Evolutionary conservation across 2,888 invertebrate species (phyloP).

Genomic region (Tiphia femorata): DNA sequence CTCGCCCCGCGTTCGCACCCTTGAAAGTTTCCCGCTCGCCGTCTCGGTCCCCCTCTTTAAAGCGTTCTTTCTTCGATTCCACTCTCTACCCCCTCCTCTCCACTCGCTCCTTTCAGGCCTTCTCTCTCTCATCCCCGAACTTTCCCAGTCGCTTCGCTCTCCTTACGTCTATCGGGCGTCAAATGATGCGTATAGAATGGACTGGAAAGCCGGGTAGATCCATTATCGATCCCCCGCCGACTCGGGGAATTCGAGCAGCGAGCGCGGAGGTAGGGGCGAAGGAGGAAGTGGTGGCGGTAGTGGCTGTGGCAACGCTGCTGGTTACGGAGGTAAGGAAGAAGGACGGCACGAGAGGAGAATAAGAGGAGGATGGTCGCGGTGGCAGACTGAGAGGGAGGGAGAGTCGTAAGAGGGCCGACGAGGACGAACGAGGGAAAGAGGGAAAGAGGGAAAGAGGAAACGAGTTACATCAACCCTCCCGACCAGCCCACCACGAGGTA

Average conservation of each 20-base stretch:
- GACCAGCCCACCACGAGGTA: conserved; percentile 5
- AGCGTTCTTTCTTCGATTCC: conserved; percentile 19
- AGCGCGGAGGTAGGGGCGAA: background rate
- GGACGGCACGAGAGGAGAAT: too few relatives aligned
- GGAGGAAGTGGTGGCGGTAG: conserved; percentile 9
- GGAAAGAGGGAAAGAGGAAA: conserved; percentile 10
- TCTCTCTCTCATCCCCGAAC: conserved; percentile 27
- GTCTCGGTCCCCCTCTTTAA: too few relatives aligned
- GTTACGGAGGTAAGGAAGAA: conserved; percentile 5
- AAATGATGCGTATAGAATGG: conserved; percentile 66
- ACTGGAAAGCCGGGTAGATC: conserved; percentile 58
- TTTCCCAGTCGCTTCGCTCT: conserved; percentile 18
- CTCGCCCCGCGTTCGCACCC: conserved; percentile 13
- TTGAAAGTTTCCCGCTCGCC: too few relatives aligned
- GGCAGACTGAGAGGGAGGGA: too few relatives aligned
- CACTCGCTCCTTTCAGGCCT: conserved; percentile 16
- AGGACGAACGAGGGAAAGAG: background rate
- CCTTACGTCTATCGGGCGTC: conserved; percentile 62
- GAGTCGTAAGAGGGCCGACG: conserved; percentile 24
- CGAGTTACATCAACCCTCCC: conserved; percentile 3
- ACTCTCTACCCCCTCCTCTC: conserved; percentile 14
- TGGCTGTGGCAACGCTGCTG: background rate
- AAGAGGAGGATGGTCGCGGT: conserved; percentile 15
- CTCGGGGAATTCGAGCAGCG: conserved; percentile 43
- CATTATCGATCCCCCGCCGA: conserved; percentile 57